Evolutionary conservation across 2,797 vertebrate genomes (phyloP).

Genomic region (Coilia nasus): DNA sequence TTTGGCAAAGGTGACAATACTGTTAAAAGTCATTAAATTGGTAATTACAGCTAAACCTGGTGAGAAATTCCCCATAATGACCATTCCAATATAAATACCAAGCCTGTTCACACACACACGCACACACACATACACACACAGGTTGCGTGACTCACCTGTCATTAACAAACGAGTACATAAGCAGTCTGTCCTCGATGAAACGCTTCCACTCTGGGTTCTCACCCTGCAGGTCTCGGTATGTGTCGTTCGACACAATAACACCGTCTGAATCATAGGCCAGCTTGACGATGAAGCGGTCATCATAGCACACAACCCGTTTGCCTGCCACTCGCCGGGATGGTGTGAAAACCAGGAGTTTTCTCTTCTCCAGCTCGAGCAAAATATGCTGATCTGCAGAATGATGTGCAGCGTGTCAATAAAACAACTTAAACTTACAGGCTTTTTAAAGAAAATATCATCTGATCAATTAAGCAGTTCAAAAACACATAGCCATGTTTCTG

Average conservation of each 20-base stretch:
- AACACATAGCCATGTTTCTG: not conserved
- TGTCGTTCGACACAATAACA: constrained; percentile 77
- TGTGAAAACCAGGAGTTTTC: constrained; percentile 75
- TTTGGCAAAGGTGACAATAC: too few relatives aligned
- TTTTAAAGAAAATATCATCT: not conserved
- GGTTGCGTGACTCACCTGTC: constrained; percentile 68
- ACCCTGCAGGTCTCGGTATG: constrained; percentile 77
- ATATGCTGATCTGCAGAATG: constrained; percentile 72
- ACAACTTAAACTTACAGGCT: not conserved
- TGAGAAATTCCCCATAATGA: too few relatives aligned
- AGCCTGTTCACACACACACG: too few relatives aligned
- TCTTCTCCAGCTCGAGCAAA: constrained; percentile 72
- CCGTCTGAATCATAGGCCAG: constrained; percentile 70
- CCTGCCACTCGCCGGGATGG: constrained; percentile 70
- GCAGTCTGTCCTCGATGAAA: constrained; percentile 75
- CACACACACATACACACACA: not conserved
- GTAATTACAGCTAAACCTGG: too few relatives aligned
- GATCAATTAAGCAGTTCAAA: not conserved
- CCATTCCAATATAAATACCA: too few relatives aligned
- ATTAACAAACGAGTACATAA: constrained; percentile 79
- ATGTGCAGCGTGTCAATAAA: not conserved
- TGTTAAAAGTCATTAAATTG: too few relatives aligned
- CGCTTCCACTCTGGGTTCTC: constrained; percentile 75
- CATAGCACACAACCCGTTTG: constrained; percentile 77
- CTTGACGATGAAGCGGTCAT: constrained; percentile 77